Conservation (phyloP, 2,888 invertebrate species). For the Euzetes globulus region DNA sequence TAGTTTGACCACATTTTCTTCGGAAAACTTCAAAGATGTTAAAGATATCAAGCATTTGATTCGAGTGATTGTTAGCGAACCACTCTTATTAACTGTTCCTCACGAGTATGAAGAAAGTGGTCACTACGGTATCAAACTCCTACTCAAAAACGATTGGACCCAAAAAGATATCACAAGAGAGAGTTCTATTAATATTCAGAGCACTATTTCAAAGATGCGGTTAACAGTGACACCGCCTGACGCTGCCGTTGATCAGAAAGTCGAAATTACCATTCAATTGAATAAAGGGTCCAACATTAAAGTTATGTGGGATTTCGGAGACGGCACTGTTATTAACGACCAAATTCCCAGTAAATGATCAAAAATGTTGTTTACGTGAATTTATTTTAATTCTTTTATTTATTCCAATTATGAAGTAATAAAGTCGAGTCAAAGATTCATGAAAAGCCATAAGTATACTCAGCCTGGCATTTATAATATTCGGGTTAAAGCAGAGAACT, state of each 20-base stretch:
- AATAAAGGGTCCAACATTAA: conserved; percentile 42
- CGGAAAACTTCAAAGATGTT: conserved; percentile 28
- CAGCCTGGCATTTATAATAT: conserved; percentile 42
- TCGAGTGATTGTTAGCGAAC: conserved; percentile 29
- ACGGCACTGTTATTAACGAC: conserved; percentile 41
- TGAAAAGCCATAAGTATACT: conserved; percentile 40
- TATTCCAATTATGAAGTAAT: no score
- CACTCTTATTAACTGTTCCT: conserved; percentile 30
- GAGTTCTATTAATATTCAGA: conserved; percentile 40
- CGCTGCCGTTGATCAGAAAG: conserved; percentile 40
- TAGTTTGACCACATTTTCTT: background rate
- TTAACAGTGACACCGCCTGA: conserved; percentile 41
- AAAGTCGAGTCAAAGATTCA: conserved; percentile 36
- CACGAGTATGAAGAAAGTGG: conserved; percentile 34
- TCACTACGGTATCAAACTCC: conserved; percentile 30
- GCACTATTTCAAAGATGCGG: conserved; percentile 40
- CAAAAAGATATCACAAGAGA: conserved; percentile 36
- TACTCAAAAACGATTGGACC: conserved; percentile 37
- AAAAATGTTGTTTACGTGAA: no score
- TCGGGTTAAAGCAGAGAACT: conserved; percentile 39
- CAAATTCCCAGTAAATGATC: conserved; percentile 40
- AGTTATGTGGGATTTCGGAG: conserved; percentile 42
- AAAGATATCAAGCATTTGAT: conserved; percentile 28
- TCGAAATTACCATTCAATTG: conserved; percentile 41
- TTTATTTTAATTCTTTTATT: no score